These are phyloP conservation scores for Drosophila lacertosa DNA, from an alignment of 1,140 invertebrate genomes.

Conservation along the genomic window DNA sequence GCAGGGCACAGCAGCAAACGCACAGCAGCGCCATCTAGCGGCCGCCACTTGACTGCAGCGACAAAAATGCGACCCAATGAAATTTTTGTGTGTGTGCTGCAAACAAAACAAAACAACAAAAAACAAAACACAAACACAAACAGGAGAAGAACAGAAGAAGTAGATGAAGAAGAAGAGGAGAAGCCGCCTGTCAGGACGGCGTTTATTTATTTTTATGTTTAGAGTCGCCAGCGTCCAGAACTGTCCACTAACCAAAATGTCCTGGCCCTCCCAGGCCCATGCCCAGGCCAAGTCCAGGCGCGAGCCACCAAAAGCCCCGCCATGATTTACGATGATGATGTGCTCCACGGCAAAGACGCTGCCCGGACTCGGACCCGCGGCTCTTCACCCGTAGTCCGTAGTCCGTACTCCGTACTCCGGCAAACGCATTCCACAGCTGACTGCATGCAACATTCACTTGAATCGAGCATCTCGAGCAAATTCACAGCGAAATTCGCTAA, in stretches of 20 bases:
- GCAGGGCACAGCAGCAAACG: not conserved
- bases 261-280: conserved; percentile 33
- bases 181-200: conserved; percentile 64
- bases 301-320: conserved; percentile 65
- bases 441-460: not conserved
- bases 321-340: conserved; percentile 83
- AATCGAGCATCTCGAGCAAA: not conserved
- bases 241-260: conserved; percentile 58
- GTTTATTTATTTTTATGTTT: conserved; percentile 81
- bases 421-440: conserved; percentile 9
- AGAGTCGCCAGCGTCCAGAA: conserved; percentile 49
- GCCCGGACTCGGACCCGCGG: conserved; percentile 11
- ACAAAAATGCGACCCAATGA: conserved; percentile 67
- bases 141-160: too few relatives aligned
- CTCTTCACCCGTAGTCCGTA: not conserved
- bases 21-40: conserved; percentile 44
- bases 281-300: too few relatives aligned
- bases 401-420: not conserved
- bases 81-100: conserved; percentile 79
- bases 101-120: too few relatives aligned
- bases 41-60: conserved; percentile 55
- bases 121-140: conserved; percentile 11
- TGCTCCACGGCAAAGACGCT: conserved; percentile 54
- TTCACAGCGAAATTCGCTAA: not conserved
- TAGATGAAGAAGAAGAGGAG: too few relatives aligned